phyloP scores from a whole-genome alignment of 2,888 invertebrate species.

The Idaea aversata region DNA sequence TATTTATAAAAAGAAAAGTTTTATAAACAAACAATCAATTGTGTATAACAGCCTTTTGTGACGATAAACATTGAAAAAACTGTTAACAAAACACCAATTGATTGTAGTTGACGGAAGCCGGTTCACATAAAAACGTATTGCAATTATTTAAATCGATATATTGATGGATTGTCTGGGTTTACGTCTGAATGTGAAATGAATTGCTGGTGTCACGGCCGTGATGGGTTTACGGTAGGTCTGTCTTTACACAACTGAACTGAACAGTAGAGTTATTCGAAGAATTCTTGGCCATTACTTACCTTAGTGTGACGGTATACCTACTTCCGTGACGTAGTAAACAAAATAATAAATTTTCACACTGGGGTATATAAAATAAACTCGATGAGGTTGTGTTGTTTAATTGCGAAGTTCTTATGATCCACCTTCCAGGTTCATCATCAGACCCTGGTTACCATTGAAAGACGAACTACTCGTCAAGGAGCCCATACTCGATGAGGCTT shows the following conservation, averaged over 20 bases:
- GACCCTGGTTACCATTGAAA: too few relatives aligned
- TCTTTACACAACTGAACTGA: background rate
- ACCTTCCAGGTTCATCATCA: too few relatives aligned
- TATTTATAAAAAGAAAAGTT: background rate
- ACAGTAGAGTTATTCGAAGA: background rate
- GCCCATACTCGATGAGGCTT: too few relatives aligned
- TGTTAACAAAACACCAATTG: slow-evolving; percentile 47
- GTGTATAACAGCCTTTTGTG: slow-evolving; percentile 6
- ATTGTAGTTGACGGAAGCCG: slow-evolving; percentile 39
- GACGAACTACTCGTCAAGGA: too few relatives aligned
- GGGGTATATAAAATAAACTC: too few relatives aligned
- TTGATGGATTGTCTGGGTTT: slow-evolving; percentile 41
- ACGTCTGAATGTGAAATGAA: slow-evolving; percentile 43
- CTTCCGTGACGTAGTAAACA: background rate
- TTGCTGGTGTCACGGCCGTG: slow-evolving; percentile 40
- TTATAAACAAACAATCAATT: background rate
- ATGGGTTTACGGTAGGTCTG: slow-evolving; percentile 29
- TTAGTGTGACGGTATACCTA: background rate
- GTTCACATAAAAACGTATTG: slow-evolving; percentile 48
- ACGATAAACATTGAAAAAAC: slow-evolving; percentile 29
- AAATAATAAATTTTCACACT: too few relatives aligned
- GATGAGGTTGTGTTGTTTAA: too few relatives aligned
- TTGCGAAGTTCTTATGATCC: too few relatives aligned
- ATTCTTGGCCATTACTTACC: background rate
- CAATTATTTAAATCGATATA: slow-evolving; percentile 52